Evolutionary conservation across 2,113 vertebrate species (phyloP), one percentile per base, ranked within the genome.

Genomic region (Machaerirhynchus nigripectus): DNA sequence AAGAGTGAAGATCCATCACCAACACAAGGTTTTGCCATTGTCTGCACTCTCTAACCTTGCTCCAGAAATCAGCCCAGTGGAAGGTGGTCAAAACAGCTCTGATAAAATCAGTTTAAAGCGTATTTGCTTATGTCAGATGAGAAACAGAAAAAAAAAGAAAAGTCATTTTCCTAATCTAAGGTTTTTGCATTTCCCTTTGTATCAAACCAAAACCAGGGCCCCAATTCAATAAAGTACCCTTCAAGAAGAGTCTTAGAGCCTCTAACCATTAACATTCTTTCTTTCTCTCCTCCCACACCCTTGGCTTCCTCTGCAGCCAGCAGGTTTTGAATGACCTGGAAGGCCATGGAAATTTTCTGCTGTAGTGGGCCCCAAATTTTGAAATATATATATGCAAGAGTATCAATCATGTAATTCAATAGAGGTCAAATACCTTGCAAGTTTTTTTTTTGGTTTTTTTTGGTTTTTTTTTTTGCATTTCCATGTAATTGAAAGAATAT

Each of bases 371-470:
- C 76, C 65, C 83, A 87, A 42, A 76, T 95, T 84, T 50, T 91
- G 53, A 90, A 96, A 96, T 57, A 71, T 89, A 56, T 93, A 96
- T 94, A 47, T 90, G 59, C 57, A 95, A 71, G 64, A 46, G 31
- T 86, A 95, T 96, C 83, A 93, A 75, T 95, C 94, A 84, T 92
- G 84, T 95, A 96, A 97, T 94, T 95, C 89, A 95, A 90, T 63
- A 79, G 67, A 94, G 70, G 67, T 78, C 70, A 87, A 91, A 94
- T 88, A 75, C 47, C 21, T 96, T 69, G 42, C 26, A 95, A 77
- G 7, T 46, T 74, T 40, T 57, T 27, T 33, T 9, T 6, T 6
- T 6, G 7, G 42, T 74, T 40, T 57, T 27, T 33, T 9, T 6
- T 6, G 5, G 5, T 12, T 28, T 40, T 20, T 65, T 60, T 63